A percentile compares a stretch with the other conserved stretches of the same genome.
phyloP scores from a whole-genome alignment of 2,113 vertebrate genomes.

The Pungitius pungitius region DNA sequence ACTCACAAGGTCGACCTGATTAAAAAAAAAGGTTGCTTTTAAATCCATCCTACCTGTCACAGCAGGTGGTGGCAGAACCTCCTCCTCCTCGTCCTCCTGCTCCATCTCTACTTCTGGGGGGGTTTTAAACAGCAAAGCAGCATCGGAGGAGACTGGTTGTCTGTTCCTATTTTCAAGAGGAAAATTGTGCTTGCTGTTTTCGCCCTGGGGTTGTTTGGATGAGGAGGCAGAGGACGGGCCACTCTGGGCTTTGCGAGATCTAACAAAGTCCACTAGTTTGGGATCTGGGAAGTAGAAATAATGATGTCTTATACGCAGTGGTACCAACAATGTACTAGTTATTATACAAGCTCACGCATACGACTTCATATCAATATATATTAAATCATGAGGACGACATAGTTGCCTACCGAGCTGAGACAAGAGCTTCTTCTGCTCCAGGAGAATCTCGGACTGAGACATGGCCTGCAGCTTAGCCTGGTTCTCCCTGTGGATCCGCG shows the following conservation, averaged over 20 bases:
- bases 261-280: slow-evolving; percentile 89
- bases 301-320: slow-evolving; percentile 20
- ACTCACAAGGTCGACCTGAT: background rate
- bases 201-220: slow-evolving; percentile 39
- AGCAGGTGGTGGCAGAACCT: slow-evolving; percentile 48
- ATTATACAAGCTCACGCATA: background rate
- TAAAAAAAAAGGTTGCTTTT: slow-evolving; percentile 5
- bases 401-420: slow-evolving; percentile 86
- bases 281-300: slow-evolving; percentile 83
- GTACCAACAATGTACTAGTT: slow-evolving; percentile 1
- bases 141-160: slow-evolving; percentile 29
- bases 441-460: slow-evolving; percentile 86
- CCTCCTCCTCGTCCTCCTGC: slow-evolving; percentile 59
- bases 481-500: slow-evolving; percentile 91
- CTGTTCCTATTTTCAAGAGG: slow-evolving; percentile 21
- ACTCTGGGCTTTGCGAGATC: slow-evolving; percentile 76
- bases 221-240: slow-evolving; percentile 40
- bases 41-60: slow-evolving; percentile 74
- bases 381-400: background rate
- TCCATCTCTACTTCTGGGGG: slow-evolving; percentile 69
- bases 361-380: background rate
- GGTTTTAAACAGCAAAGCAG: slow-evolving; percentile 27
- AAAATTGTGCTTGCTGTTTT: slow-evolving; percentile 24
- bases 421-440: slow-evolving; percentile 86
- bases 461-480: slow-evolving; percentile 83